Evolutionary conservation across 2,888 invertebrate genomes (phyloP).

Genomic region (Cataglyphis albicans): DNA sequence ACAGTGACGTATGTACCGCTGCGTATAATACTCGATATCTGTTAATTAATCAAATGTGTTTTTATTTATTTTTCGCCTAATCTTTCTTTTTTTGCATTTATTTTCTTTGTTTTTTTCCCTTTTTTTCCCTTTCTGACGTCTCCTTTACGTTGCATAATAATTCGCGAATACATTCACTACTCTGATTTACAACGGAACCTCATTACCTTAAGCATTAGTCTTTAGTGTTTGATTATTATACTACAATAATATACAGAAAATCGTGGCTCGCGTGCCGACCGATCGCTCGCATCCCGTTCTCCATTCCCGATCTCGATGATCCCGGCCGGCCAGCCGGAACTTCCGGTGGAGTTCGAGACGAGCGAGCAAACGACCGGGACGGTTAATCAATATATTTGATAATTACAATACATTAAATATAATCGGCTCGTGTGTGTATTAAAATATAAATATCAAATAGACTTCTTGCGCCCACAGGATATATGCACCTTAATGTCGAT

Average conservation of each 20-base stretch:
- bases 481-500: constrained; percentile 75
- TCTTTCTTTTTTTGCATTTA: not conserved
- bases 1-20: constrained; percentile 71
- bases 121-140: constrained; percentile 61
- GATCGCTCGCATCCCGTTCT: constrained; percentile 50
- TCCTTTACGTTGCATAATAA: constrained; percentile 68
- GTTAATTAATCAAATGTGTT: constrained; percentile 53
- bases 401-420: constrained; percentile 82
- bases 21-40: constrained; percentile 49
- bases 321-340: not conserved
- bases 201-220: constrained; percentile 84
- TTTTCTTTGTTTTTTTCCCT: constrained; percentile 48
- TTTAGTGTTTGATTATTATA: constrained; percentile 85
- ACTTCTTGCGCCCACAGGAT: constrained; percentile 76
- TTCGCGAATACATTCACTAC: constrained; percentile 69
- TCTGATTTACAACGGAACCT: constrained; percentile 59
- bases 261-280: constrained; percentile 59
- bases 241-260: constrained; percentile 84
- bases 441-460: constrained; percentile 84
- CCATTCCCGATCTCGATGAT: constrained; percentile 33
- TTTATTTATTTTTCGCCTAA: constrained; percentile 49
- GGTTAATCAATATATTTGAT: constrained; percentile 71
- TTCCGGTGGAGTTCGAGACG: constrained; percentile 12
- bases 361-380: constrained; percentile 54
- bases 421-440: constrained; percentile 83